Percentiles rank a stretch among this genome's conserved stretches.
phyloP scores from a whole-genome alignment of 2,888 invertebrate genomes.

The Tachina fera region DNA sequence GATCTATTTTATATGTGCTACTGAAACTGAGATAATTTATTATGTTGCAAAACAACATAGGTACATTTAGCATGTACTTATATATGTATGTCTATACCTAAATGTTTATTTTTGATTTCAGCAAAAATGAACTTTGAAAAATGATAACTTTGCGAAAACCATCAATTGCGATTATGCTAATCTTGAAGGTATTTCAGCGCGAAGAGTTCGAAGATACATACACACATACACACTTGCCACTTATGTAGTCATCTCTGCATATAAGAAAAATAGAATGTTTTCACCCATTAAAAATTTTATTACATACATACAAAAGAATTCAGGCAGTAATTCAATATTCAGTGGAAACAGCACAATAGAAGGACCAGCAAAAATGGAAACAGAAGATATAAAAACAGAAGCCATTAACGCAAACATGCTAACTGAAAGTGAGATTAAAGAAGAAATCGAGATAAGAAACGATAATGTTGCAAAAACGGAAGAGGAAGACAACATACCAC shows the following conservation, averaged over 20 bases:
- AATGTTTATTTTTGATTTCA: not conserved
- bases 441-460: constrained; percentile 26
- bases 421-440: constrained; percentile 31
- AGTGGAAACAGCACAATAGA: constrained; percentile 74
- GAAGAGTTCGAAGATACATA: not conserved
- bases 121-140: not conserved
- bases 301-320: constrained; percentile 82
- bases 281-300: constrained; percentile 82
- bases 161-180: constrained; percentile 39
- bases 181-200: too few species aligned
- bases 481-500: not conserved
- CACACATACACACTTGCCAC: not conserved
- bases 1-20: too few species aligned
- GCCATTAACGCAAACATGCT: constrained; percentile 22
- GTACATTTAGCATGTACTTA: too few species aligned
- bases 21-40: too few species aligned
- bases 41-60: too few species aligned
- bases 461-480: not conserved
- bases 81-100: not conserved
- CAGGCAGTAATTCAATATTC: constrained; percentile 80
- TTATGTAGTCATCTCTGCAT: constrained; percentile 22
- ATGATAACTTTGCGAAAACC: not conserved
- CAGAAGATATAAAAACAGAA: constrained; percentile 46
- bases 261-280: constrained; percentile 76
- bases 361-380: constrained; percentile 61